Evolutionary conservation across 2,797 vertebrate genomes (phyloP), one percentile per base, ranked within the genome.

Genomic region (Enteromius argenteus): DNA sequence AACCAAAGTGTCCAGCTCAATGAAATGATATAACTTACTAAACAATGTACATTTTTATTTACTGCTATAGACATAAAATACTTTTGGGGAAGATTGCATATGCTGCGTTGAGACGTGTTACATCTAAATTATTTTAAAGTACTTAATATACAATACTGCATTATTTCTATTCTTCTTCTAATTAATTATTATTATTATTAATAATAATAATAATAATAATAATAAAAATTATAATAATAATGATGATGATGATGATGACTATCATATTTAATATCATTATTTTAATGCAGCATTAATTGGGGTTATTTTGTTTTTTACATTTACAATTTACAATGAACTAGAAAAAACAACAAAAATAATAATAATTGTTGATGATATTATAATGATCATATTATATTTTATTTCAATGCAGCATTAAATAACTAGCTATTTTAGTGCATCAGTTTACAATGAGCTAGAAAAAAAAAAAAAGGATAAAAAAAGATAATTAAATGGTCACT

Each of bases 21-120:
- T 30, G 37, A 4, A 83, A 30, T 53, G n/a, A 67, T 66, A 75
- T 66, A 53, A 56, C 21, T 75, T 66, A 53, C 39, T 49, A 9
- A 49, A 49, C 4, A 14, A 19, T 42, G 35, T 46, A 64, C 39
- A n/a, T 64, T 81, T 80, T 37, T 72, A 81, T 81, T 60, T 72
- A 81, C 68, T 37, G n/a, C 35, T 5, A 4, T 21, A 77, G 17
- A 71, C 15, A 27, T 69, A 53, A 21, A 71, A 71, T 37, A 30
- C 5, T n/a, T 71, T 32, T 37, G 5, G 23, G 19, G 17, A 37
- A 53, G 53, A 42, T 42, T 75, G 49, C 72, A 27, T 69, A 37
- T 46, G 23, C 39, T 64, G 39, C 23, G 7, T 23, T 64, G 9
- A 11, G 39, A 44, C 2, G 30, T 3, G 35, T 3, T 58, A n/a